A percentile compares a stretch with the other conserved stretches of the same genome.
Conservation (phyloP, 2,113 vertebrate genomes). For the Cavia porcellus region DNA sequence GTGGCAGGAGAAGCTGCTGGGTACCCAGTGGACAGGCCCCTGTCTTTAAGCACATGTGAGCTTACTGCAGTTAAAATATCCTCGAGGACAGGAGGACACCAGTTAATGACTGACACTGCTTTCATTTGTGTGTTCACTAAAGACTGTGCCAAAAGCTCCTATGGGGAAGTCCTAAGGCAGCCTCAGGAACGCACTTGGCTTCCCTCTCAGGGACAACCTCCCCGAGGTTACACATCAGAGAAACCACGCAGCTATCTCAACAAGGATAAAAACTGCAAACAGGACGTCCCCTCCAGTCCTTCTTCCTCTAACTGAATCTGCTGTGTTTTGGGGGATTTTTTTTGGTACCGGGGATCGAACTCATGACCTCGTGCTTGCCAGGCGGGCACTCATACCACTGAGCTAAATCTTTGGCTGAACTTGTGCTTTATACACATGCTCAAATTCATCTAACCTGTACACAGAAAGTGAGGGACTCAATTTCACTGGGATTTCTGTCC, state of each 20-base stretch:
- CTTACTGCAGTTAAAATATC: background rate
- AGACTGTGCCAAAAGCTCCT: conserved; percentile 20
- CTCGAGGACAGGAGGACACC: background rate
- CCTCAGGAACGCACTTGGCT: background rate
- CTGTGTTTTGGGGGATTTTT: too few species aligned
- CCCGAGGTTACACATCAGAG: background rate
- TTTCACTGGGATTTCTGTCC: background rate
- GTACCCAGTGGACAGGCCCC: background rate
- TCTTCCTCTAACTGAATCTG: background rate
- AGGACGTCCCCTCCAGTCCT: background rate
- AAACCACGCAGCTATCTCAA: background rate
- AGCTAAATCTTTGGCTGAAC: too few species aligned
- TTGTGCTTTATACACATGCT: background rate
- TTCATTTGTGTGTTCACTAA: conserved; percentile 28
- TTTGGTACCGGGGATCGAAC: too few species aligned
- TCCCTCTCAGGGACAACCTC: background rate
- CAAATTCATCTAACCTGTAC: background rate
- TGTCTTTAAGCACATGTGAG: background rate
- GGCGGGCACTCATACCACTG: too few species aligned
- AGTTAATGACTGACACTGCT: conserved; percentile 20
- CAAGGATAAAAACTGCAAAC: conserved; percentile 13
- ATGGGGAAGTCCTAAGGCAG: background rate
- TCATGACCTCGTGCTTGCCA: too few species aligned
- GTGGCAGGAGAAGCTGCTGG: background rate
- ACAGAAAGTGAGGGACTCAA: background rate